Conservation (phyloP, 2,797 vertebrate genomes). For the Hybognathus amarus region DNA sequence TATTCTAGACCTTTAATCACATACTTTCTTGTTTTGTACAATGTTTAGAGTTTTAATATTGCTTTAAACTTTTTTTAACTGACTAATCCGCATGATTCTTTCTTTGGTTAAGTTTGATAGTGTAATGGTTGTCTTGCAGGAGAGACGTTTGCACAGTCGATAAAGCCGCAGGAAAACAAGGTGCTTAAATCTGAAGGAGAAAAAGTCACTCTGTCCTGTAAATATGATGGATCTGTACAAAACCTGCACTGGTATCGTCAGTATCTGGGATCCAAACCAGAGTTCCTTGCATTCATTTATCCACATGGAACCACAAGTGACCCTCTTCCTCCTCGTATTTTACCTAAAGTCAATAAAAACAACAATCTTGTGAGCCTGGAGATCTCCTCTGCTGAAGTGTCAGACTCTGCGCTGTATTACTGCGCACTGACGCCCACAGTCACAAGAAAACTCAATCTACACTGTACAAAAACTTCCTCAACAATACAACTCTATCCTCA, state of each 20-base stretch:
- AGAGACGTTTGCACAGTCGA: constrained; percentile 1
- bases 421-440: background rate
- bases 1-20: background rate
- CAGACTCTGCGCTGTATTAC: background rate
- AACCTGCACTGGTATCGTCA: constrained; percentile 34
- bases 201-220: constrained; percentile 25
- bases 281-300: constrained; percentile 10
- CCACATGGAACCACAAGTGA: background rate
- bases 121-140: background rate
- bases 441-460: constrained; percentile 14
- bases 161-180: background rate
- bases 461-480: background rate
- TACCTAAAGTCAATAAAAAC: background rate
- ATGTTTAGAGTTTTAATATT: background rate
- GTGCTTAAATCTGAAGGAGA: background rate
- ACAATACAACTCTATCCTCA: background rate
- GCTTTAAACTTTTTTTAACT: background rate
- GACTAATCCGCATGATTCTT: background rate
- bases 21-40: background rate
- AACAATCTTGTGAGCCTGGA: constrained; percentile 1
- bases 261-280: background rate
- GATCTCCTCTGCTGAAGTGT: background rate
- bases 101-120: background rate
- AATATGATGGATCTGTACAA: background rate
- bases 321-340: background rate